phyloP scores from a whole-genome alignment of 2,888 invertebrate genomes.

The Macaria notata region DNA sequence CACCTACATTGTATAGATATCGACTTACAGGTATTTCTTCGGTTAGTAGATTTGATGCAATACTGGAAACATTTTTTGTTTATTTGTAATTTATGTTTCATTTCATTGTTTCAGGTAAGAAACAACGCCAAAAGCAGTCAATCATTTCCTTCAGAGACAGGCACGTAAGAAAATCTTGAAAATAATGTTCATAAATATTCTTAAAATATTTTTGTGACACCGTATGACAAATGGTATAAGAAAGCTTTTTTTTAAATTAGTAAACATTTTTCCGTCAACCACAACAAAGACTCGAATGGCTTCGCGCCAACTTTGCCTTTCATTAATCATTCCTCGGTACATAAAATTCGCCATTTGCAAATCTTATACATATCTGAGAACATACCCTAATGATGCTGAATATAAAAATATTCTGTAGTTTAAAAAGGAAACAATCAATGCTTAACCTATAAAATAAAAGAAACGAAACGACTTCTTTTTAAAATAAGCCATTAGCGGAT shows the following conservation, averaged over 20 bases:
- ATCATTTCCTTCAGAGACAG: slow-evolving; percentile 1
- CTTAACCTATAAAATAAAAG: slow-evolving; percentile 22
- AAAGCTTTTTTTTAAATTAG: slow-evolving; percentile 36
- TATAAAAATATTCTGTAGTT: slow-evolving; percentile 31
- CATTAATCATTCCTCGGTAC: slow-evolving; percentile 65
- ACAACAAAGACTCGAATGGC: slow-evolving; percentile 63
- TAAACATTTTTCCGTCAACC: slow-evolving; percentile 46
- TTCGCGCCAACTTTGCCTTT: slow-evolving; percentile 55
- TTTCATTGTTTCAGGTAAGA: slow-evolving; percentile 60
- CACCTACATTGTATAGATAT: too few species aligned
- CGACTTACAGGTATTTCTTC: too few species aligned
- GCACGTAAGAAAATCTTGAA: not conserved
- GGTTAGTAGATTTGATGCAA: too few species aligned
- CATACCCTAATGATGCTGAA: slow-evolving; percentile 45
- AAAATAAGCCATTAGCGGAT: slow-evolving; percentile 38
- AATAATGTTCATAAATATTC: slow-evolving; percentile 10
- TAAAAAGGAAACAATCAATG: slow-evolving; percentile 34
- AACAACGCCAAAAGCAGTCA: not conserved
- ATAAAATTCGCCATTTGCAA: slow-evolving; percentile 57
- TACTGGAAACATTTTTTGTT: too few species aligned
- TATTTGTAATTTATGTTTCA: not conserved
- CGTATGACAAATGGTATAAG: slow-evolving; percentile 25
- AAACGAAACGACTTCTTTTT: slow-evolving; percentile 25
- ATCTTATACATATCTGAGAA: slow-evolving; percentile 34
- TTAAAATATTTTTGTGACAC: slow-evolving; percentile 27